A percentile compares a stretch with the other conserved stretches of the same genome.
Conservation (phyloP, 1,140 invertebrate species). For the Calycopis cecrops region DNA sequence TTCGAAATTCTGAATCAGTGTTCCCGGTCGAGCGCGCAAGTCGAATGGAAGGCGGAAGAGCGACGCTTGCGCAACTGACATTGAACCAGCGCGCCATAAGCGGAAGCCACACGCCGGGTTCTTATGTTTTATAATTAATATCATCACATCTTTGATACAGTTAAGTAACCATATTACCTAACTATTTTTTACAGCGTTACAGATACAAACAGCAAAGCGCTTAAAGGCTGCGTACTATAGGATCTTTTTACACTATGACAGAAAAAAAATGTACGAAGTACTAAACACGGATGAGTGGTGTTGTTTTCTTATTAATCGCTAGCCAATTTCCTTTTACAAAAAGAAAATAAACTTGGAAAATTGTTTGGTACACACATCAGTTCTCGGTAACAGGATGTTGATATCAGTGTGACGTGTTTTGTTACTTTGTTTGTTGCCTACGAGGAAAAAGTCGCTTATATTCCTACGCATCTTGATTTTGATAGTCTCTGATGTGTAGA, state of each 20-base stretch:
- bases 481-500: background rate
- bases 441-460: constrained; percentile 1
- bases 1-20: constrained; percentile 38
- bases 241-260: too few species aligned
- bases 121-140: constrained; percentile 35
- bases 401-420: background rate
- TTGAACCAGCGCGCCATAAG: constrained; percentile 54
- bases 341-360: background rate
- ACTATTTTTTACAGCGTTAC: background rate
- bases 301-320: background rate
- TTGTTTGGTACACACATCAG: background rate
- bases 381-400: constrained; percentile 7
- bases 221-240: too few species aligned
- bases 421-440: background rate
- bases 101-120: constrained; percentile 59
- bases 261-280: too few species aligned
- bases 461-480: background rate
- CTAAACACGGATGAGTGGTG: background rate
- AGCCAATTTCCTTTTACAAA: constrained; percentile 1
- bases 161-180: constrained; percentile 2
- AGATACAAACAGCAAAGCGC: too few species aligned
- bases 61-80: constrained; percentile 69
- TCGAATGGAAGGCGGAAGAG: constrained; percentile 57
- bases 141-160: constrained; percentile 15
- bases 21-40: constrained; percentile 45